phyloP scores from a whole-genome alignment of 2,797 vertebrate genomes.

The Syndactyla subalaris region DNA sequence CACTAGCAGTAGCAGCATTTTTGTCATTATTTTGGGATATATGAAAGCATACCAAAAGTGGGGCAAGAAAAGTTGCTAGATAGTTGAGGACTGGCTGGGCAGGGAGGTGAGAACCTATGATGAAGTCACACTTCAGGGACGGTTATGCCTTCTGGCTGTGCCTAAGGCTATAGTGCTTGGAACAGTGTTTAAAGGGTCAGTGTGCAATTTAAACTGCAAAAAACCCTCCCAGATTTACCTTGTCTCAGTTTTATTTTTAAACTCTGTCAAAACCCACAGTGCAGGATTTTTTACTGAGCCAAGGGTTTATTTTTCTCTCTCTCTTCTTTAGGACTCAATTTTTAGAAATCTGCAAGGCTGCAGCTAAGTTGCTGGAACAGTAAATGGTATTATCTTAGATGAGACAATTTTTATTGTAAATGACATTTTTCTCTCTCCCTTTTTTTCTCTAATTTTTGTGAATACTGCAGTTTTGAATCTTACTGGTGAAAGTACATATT shows the following conservation, averaged over 20 bases:
- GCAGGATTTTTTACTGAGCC: constrained; percentile 13
- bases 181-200: constrained; percentile 50
- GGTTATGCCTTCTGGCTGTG: constrained; percentile 41
- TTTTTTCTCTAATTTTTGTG: neutral
- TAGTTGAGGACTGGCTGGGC: neutral
- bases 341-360: neutral
- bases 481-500: neutral
- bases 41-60: constrained; percentile 34
- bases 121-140: constrained; percentile 12
- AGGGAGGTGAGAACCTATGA: neutral
- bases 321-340: neutral
- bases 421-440: neutral
- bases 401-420: neutral
- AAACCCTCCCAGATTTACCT: constrained; percentile 19
- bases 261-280: constrained; percentile 37
- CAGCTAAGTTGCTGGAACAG: neutral
- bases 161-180: constrained; percentile 36
- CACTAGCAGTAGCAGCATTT: neutral
- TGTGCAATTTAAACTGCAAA: constrained; percentile 37
- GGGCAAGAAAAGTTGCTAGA: constrained; percentile 21
- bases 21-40: constrained; percentile 22
- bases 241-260: constrained; percentile 65
- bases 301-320: neutral
- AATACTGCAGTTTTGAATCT: neutral
- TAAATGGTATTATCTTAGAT: neutral